Percentiles rank a stretch among this genome's conserved stretches.
Conservation (phyloP, 2,113 vertebrate genomes). For the Euleptes europaea region DNA sequence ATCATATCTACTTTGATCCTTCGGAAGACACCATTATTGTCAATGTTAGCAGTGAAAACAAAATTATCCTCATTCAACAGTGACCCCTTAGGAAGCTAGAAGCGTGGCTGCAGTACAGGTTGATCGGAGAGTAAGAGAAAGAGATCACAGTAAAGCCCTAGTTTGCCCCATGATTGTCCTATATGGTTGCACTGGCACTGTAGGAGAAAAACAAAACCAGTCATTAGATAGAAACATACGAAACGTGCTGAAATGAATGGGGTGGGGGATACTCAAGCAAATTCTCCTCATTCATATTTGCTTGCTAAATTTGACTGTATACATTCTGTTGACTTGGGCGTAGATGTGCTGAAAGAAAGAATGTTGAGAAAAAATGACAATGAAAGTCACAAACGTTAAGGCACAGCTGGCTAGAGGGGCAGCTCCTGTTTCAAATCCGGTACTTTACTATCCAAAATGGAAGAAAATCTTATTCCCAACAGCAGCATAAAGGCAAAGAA, state of each 20-base stretch:
- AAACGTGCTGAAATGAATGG: neutral
- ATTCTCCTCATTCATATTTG: neutral
- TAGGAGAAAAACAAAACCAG: constrained; percentile 24
- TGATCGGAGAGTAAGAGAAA: constrained; percentile 28
- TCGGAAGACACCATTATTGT: neutral
- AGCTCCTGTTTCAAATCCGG: no score
- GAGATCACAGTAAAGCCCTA: neutral
- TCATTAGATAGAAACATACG: neutral
- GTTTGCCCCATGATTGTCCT: constrained; percentile 22
- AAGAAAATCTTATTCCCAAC: no score
- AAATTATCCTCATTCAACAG: neutral
- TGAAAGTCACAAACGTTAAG: no score
- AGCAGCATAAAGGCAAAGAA: no score
- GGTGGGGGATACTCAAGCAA: neutral
- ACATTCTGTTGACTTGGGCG: neutral
- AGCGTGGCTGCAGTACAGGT: constrained; percentile 57
- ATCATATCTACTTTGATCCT: neutral
- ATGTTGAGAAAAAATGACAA: no score
- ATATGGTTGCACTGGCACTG: constrained; percentile 10
- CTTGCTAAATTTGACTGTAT: neutral
- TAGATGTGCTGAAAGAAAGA: no score
- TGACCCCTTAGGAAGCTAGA: neutral
- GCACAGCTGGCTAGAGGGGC: no score
- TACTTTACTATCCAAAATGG: no score
- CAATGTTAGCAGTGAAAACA: neutral